A percentile compares a stretch with the other conserved stretches of the same genome.
Conservation (phyloP, 1,140 invertebrate genomes). For the Aethina tumida region DNA sequence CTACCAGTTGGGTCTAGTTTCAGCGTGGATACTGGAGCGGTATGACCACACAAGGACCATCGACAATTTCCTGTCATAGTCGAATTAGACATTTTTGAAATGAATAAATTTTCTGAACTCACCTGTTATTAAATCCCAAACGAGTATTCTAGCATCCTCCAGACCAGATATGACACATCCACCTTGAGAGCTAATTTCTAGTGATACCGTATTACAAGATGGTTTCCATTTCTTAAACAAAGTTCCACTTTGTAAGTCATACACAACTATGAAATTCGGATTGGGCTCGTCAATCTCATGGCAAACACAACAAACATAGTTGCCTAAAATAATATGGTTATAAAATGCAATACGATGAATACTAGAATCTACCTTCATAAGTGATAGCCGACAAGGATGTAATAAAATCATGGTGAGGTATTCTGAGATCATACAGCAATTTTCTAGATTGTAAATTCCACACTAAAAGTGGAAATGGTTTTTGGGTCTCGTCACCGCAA, state of each 20-base stretch:
- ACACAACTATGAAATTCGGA: conserved; percentile 83
- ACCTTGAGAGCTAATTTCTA: conserved; percentile 70
- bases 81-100: background rate
- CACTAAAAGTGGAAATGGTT: conserved; percentile 78
- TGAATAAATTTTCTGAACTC: conserved; percentile 16
- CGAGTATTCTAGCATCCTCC: conserved; percentile 69
- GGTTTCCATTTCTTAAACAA: conserved; percentile 87
- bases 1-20: conserved; percentile 59
- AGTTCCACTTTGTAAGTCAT: conserved; percentile 85
- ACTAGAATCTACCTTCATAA: conserved; percentile 53
- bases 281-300: conserved; percentile 72
- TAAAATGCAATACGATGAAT: background rate
- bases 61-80: conserved; percentile 50
- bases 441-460: conserved; percentile 79
- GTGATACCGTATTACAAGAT: conserved; percentile 62
- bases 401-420: conserved; percentile 81
- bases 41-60: conserved; percentile 64
- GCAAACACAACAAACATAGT: conserved; percentile 55
- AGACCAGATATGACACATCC: conserved; percentile 74
- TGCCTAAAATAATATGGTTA: conserved; percentile 36
- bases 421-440: conserved; percentile 74
- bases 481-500: conserved; percentile 85
- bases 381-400: conserved; percentile 75
- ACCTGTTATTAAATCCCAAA: conserved; percentile 83
- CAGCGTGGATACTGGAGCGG: conserved; percentile 59